These are phyloP conservation scores for Priocnemis perturbator DNA, from an alignment of 2,888 invertebrate genomes.

Conservation along the genomic window DNA sequence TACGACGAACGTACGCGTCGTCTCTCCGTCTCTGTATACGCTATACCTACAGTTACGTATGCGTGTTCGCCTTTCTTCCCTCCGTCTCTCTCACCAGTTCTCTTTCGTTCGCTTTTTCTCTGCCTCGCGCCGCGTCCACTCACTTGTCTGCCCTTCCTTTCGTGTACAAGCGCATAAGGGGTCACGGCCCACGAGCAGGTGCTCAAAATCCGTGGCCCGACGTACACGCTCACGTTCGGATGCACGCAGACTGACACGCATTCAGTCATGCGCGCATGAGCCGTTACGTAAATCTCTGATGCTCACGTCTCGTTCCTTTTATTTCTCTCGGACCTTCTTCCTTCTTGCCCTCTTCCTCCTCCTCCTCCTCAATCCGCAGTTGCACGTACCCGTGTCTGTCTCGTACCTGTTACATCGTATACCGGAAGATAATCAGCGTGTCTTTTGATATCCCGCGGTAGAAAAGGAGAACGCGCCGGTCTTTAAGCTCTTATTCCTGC, in stretches of 20 bases:
- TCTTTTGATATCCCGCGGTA: constrained; percentile 2
- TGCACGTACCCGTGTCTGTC: constrained; percentile 21
- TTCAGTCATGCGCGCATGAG: constrained; percentile 56
- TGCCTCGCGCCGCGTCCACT: neutral
- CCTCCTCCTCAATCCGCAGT: constrained; percentile 6
- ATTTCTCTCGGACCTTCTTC: constrained; percentile 25
- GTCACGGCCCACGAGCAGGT: constrained; percentile 68
- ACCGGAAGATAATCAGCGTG: constrained; percentile 9
- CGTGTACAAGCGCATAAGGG: constrained; percentile 41
- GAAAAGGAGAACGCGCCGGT: too few species aligned
- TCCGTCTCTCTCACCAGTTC: neutral
- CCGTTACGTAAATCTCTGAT: constrained; percentile 62
- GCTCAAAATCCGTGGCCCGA: constrained; percentile 54
- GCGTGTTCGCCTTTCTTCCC: neutral
- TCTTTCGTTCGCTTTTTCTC: constrained; percentile 23
- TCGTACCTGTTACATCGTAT: constrained; percentile 19
- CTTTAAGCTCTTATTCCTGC: too few species aligned
- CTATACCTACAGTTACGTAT: neutral
- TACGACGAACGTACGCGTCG: neutral
- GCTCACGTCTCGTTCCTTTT: constrained; percentile 28
- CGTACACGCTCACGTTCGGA: constrained; percentile 46
- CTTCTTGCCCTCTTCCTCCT: constrained; percentile 18
- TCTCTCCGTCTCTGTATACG: neutral
- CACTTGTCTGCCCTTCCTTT: constrained; percentile 1
- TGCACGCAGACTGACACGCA: constrained; percentile 54